phyloP scores from a whole-genome alignment of 2,888 invertebrate species.

The Ichneumon xanthorius region DNA sequence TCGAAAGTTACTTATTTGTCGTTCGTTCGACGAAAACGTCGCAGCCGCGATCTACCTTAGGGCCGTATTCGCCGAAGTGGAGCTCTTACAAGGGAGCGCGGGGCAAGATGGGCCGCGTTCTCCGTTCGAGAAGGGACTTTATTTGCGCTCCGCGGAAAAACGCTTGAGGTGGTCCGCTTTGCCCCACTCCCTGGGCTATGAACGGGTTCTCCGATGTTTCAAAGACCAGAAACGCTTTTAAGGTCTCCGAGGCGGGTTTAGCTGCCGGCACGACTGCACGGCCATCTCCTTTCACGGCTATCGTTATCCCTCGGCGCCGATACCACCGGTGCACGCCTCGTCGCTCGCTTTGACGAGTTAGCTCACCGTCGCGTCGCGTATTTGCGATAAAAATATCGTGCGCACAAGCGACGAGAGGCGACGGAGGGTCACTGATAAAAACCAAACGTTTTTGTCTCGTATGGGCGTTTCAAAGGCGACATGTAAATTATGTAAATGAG shows the following conservation, averaged over 20 bases:
- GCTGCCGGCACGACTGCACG: background rate
- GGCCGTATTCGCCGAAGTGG: conserved; percentile 13
- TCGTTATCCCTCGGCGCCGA: conserved; percentile 1
- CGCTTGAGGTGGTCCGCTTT: background rate
- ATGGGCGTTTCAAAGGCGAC: background rate
- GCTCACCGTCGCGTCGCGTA: background rate
- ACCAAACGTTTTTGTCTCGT: background rate
- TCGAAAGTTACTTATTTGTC: conserved; percentile 17
- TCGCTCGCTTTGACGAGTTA: background rate
- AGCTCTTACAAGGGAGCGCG: background rate
- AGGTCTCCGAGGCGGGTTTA: conserved; percentile 6
- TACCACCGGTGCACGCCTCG: background rate
- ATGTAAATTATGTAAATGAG: background rate
- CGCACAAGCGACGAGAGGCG: too few species aligned
- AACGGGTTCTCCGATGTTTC: conserved; percentile 15
- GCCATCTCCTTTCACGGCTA: conserved; percentile 24
- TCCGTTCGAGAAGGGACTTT: background rate
- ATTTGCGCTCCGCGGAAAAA: background rate
- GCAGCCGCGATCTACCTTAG: conserved; percentile 11
- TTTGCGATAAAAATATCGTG: background rate
- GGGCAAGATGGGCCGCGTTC: background rate
- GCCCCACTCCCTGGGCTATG: background rate
- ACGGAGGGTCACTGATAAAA: background rate
- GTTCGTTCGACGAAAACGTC: conserved; percentile 3
- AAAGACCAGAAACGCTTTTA: conserved; percentile 28